Evolutionary conservation across 2,113 vertebrate genomes (phyloP).

Genomic region (Neomonachus schauinslandi): DNA sequence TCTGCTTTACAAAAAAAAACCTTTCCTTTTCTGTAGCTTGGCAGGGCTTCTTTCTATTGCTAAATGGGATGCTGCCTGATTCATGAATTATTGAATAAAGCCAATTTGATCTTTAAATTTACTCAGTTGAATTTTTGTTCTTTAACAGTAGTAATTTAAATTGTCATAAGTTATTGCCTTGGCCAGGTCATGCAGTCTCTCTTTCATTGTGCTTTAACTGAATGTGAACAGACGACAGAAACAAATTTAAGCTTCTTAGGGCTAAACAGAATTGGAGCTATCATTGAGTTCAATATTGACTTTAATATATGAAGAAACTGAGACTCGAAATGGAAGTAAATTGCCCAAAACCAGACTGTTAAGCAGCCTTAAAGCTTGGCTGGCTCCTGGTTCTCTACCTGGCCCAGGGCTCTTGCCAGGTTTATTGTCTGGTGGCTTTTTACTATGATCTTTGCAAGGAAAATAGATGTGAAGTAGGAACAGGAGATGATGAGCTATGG

Average conservation of each 20-base stretch:
- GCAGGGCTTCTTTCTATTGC: background rate
- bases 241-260: background rate
- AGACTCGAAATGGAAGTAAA: background rate
- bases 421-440: background rate
- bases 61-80: background rate
- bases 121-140: background rate
- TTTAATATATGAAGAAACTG: background rate
- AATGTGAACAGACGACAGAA: background rate
- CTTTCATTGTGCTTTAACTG: background rate
- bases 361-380: accelerated
- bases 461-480: background rate
- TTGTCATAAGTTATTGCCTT: background rate
- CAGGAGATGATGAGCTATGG: background rate
- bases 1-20: background rate
- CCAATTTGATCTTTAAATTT: background rate
- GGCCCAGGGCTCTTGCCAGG: too few species aligned
- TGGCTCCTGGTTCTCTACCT: background rate
- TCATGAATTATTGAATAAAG: background rate
- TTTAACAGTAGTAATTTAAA: background rate
- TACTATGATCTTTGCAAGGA: background rate
- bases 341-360: background rate
- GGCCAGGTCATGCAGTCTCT: background rate
- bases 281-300: background rate
- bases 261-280: background rate
- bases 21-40: background rate